Base-by-base conservation (phyloP, 1,140 invertebrate genomes). In the Sycophaga agraensis region DNA sequence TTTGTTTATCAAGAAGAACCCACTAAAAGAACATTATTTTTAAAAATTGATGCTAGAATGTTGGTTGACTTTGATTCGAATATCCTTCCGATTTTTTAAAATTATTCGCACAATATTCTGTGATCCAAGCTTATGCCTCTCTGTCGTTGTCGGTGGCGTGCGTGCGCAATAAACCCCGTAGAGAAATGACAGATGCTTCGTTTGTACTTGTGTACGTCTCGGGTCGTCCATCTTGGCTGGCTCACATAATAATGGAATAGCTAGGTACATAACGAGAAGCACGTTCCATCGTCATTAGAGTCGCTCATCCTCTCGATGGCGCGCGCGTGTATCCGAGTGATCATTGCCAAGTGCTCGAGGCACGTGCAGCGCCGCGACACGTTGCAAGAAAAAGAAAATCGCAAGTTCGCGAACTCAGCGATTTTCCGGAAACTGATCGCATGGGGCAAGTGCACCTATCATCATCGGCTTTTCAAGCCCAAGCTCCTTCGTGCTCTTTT, bases 391-490 rank as follows among this genome's bases (percentile, higher is more conserved):
- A n/a, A n/a, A 28, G 31, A 39, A 34, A 31, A 12, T 26, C 45
- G 34, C 31, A 49, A 16, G 28, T 34, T 2, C 26, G 6, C 22
- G 17, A 17, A 16, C n/a, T 42, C 22, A 51, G 12, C 12, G 17
- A 40, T 54, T 40, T 54, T 37, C 37, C 6, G 22, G 51, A 54
- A 40, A 35, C n/a, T 51, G 16, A 51, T 51, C 14, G n/a, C 31
- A 3, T 24, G 28, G n/a, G n/a, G n/a, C 12, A 19, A 31, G 12
- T 34, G 26, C 40, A 42, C n/a, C 24, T 49, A 31, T 49, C 46
- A 49, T 34, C 28, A 8, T 5, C 26, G 46, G 26, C 26, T 31
- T 31, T n/a, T 34, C n/a, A 42, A 19, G 4, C 40, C 40, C 9
- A 19, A 12, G 14, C 14, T 4, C 16, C 40, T 9, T 19, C 11